Base-by-base conservation (phyloP, 2,113 vertebrate species). In the Tonatia bakeri region DNA sequence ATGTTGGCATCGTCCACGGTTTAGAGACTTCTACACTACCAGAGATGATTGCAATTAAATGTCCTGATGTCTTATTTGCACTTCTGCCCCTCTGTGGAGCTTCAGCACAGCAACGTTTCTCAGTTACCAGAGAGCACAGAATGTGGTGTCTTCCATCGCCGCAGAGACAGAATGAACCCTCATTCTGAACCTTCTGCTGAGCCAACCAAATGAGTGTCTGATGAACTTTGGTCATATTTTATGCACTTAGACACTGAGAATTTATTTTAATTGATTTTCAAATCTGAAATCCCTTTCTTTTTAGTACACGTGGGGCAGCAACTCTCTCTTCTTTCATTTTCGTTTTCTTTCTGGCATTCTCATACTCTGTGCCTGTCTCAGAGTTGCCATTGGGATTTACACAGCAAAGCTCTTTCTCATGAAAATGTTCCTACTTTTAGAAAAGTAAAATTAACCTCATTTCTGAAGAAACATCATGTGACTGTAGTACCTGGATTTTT, bases 261-360 rank as follows among this genome's bases (percentile, higher is more conserved):
- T 80, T 84, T 79, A 40, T 80, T 84, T 79, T 47, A 43, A 91
- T 69, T 79, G 64, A 80, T 83, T 93, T 94, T 43, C 38, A 91
- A 84, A 47, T 80, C 8, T 69, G 16, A 7, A 82, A 20, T 94
- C 1, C 80, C 56, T 50, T 76, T 40, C 31, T 84, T 69, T 77
- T 52, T 54, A 91, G 70, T 45, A 33, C 28, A 69, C 24, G 45
- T 82, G 77, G 28, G 17, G 12, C 40, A 96, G 20, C 83, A 80
- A 54, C 9, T 24, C 45, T 72, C 15, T 50, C 17, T n/a, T 61
- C 36, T 61, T 61, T 45, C 6, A 28, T 14, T 75, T 54, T 16
- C 17, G 54, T 64, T 76, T 45, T 59, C 43, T 92, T 52, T 36
- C 12, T 47, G 36, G 4, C 7, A 40, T 94, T 94, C 95, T 91